Evolutionary conservation across 1,140 invertebrate genomes (phyloP).

Genomic region (Papilio polyxenes): DNA sequence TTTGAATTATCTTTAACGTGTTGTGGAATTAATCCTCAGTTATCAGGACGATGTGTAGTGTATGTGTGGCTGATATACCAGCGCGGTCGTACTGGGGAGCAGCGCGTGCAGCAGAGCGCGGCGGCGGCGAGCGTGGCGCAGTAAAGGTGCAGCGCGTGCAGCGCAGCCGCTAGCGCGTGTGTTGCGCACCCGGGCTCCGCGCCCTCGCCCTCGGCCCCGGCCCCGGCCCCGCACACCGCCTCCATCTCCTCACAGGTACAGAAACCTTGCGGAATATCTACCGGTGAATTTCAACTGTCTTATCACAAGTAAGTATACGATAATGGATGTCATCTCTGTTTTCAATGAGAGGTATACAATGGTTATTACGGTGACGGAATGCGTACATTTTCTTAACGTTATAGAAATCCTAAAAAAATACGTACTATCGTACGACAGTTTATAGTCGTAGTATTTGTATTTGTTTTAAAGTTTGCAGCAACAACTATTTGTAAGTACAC

Average conservation of each 20-base stretch:
- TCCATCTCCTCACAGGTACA: constrained; percentile 56
- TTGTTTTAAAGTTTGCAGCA: constrained; percentile 5
- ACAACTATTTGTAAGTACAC: neutral
- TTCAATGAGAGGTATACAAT: no score
- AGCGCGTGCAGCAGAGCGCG: constrained; percentile 63
- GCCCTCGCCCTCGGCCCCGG: constrained; percentile 51
- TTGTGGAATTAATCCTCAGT: neutral
- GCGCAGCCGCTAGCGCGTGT: constrained; percentile 62
- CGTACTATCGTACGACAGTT: neutral
- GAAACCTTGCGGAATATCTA: neutral
- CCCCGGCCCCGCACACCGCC: constrained; percentile 55
- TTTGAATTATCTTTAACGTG: neutral
- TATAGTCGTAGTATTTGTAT: neutral
- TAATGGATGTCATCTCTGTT: neutral
- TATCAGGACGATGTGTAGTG: neutral
- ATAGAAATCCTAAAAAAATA: no score
- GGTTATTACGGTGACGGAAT: no score
- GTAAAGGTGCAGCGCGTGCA: constrained; percentile 71
- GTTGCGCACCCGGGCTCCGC: constrained; percentile 55
- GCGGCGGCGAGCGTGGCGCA: constrained; percentile 66
- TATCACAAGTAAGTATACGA: neutral
- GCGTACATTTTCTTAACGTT: no score
- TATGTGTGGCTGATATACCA: constrained; percentile 34
- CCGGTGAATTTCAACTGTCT: neutral
- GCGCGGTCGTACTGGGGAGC: constrained; percentile 47